Percentiles rank a stretch among this genome's conserved stretches.
phyloP scores from a whole-genome alignment of 2,888 invertebrate species.

The Ethmia dodecea region DNA sequence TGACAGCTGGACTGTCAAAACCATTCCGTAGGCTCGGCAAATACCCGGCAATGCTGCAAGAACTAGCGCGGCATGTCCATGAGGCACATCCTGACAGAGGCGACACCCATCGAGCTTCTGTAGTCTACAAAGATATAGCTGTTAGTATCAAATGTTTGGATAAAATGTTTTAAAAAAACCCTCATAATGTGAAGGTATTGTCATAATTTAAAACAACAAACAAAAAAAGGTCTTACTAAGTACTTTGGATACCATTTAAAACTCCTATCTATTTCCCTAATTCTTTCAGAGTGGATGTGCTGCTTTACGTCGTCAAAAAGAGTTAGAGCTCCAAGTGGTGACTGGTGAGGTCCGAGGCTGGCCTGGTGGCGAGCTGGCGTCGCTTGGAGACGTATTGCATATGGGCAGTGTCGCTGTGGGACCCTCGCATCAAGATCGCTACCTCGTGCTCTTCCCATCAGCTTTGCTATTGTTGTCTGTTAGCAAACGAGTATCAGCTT shows the following conservation, averaged over 20 bases:
- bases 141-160: too few relatives aligned
- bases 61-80: slow-evolving; percentile 96
- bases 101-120: slow-evolving; percentile 96
- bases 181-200: too few relatives aligned
- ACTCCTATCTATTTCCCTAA: too few relatives aligned
- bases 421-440: slow-evolving; percentile 90
- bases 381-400: slow-evolving; percentile 91
- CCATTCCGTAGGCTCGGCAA: slow-evolving; percentile 97
- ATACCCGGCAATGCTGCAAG: slow-evolving; percentile 96
- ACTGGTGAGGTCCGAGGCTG: slow-evolving; percentile 96
- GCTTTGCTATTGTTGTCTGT: slow-evolving; percentile 93
- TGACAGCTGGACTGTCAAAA: slow-evolving; percentile 95
- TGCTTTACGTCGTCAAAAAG: slow-evolving; percentile 93
- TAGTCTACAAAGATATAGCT: slow-evolving; percentile 96
- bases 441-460: slow-evolving; percentile 93
- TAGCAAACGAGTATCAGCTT: slow-evolving; percentile 94
- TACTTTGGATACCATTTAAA: too few relatives aligned
- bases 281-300: slow-evolving; percentile 88
- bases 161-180: too few relatives aligned
- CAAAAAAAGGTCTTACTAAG: too few relatives aligned
- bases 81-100: slow-evolving; percentile 97
- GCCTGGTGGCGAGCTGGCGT: slow-evolving; percentile 84
- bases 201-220: too few relatives aligned
- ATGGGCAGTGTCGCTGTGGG: slow-evolving; percentile 95
- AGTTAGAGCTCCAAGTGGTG: slow-evolving; percentile 96